phyloP scores from a whole-genome alignment of 2,888 invertebrate species.

The Eupithecia vulgata region DNA sequence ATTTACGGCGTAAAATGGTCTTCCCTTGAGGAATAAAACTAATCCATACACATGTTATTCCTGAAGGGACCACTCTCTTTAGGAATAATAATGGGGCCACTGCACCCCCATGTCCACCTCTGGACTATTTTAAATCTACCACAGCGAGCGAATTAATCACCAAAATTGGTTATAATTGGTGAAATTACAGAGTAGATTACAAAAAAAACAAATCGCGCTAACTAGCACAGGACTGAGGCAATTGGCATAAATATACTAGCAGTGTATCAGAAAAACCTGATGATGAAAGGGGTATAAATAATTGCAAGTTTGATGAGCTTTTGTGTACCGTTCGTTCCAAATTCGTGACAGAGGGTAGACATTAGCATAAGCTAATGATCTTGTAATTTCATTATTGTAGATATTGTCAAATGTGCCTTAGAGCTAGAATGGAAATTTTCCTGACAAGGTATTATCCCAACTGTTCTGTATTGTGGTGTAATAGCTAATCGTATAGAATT shows the following conservation, averaged over 20 bases:
- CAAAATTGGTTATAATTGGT: too few species aligned
- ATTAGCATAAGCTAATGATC: background rate
- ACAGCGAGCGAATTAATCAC: too few species aligned
- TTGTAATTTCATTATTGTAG: background rate
- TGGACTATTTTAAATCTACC: too few species aligned
- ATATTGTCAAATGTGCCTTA: background rate
- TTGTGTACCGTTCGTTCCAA: background rate
- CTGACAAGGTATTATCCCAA: conserved; percentile 11
- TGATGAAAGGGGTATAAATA: background rate
- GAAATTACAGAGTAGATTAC: too few species aligned
- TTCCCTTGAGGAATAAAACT: background rate
- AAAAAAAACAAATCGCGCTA: background rate
- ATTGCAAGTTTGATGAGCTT: background rate
- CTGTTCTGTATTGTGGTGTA: conserved; percentile 7
- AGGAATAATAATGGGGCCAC: too few species aligned
- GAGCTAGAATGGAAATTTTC: conserved; percentile 1
- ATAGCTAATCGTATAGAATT: conserved; percentile 5
- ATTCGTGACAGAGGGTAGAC: background rate
- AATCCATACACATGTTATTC: background rate
- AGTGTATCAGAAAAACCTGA: background rate
- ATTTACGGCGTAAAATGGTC: background rate
- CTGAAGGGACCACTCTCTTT: too few species aligned
- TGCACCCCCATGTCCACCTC: too few species aligned
- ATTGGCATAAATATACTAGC: background rate
- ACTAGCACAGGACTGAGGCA: background rate